These are phyloP conservation scores for Tachysurus fulvidraco DNA, from an alignment of 2,113 vertebrate species.

Conservation along the genomic window DNA sequence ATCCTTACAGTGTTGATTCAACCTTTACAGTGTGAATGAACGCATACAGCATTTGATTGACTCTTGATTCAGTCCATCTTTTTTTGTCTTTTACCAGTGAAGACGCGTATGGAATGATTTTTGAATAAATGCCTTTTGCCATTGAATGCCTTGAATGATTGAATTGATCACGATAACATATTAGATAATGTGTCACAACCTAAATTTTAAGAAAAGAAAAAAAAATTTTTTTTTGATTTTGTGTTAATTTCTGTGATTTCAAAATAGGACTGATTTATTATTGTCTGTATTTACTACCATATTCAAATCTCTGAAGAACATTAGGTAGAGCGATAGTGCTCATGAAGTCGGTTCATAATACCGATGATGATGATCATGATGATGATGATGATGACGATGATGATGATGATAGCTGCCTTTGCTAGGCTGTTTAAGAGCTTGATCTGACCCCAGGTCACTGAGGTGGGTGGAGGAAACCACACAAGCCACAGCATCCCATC, in stretches of 20 bases:
- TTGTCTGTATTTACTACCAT: neutral
- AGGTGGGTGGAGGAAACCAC: conserved; percentile 2
- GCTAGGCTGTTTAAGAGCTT: neutral
- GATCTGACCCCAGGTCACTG: neutral
- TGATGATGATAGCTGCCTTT: neutral
- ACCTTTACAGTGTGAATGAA: neutral
- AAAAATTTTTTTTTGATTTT: neutral
- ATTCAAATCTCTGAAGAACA: no score
- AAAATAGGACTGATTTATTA: neutral
- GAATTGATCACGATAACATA: no score
- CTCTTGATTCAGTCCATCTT: no score
- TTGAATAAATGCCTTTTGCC: no score
- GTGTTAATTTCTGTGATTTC: no score
- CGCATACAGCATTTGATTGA: neutral
- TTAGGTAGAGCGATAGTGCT: neutral
- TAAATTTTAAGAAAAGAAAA: neutral
- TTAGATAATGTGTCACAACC: no score
- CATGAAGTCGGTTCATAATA: neutral
- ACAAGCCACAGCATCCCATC: neutral
- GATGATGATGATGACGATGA: conserved; percentile 1
- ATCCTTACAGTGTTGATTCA: neutral
- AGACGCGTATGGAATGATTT: no score
- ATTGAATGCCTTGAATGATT: no score
- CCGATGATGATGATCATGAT: neutral
- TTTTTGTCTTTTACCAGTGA: no score